phyloP scores from a whole-genome alignment of 1,140 invertebrate species.

The Leptinotarsa lineolata region DNA sequence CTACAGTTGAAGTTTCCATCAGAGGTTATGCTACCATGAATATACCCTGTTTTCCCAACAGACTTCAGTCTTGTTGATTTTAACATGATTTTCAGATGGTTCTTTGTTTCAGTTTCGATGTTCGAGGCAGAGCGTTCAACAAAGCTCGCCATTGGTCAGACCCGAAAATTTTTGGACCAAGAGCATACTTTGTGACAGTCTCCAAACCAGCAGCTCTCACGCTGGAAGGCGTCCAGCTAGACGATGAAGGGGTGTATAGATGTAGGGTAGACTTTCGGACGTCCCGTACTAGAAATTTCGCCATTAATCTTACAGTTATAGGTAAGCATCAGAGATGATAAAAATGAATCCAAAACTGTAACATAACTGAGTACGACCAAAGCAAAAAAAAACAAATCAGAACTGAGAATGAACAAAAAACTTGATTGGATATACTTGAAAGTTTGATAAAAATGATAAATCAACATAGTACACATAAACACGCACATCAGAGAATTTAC shows the following conservation, averaged over 20 bases:
- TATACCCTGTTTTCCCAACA: too few species aligned
- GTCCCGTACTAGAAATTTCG: conserved; percentile 86
- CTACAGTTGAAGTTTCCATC: too few species aligned
- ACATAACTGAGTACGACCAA: too few species aligned
- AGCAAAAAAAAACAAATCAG: too few species aligned
- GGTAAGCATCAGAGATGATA: conserved; percentile 64
- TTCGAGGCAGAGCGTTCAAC: conserved; percentile 74
- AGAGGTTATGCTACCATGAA: too few species aligned
- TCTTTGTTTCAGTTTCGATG: conserved; percentile 75
- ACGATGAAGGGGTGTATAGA: conserved; percentile 83
- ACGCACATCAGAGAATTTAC: too few species aligned
- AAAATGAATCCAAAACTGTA: too few species aligned
- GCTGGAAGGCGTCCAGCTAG: conserved; percentile 77
- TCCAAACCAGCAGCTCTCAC: conserved; percentile 77
- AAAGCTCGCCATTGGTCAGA: conserved; percentile 81
- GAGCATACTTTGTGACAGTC: conserved; percentile 77
- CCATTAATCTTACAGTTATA: conserved; percentile 88
- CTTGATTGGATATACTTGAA: too few species aligned
- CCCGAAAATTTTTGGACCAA: conserved; percentile 73
- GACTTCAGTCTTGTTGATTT: too few species aligned
- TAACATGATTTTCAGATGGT: not conserved
- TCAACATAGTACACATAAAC: too few species aligned
- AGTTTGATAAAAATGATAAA: too few species aligned
- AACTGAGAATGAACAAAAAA: too few species aligned
- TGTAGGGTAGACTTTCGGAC: conserved; percentile 90